Conservation (phyloP, 2,888 invertebrate genomes). For the Orthonevra nobilis region DNA sequence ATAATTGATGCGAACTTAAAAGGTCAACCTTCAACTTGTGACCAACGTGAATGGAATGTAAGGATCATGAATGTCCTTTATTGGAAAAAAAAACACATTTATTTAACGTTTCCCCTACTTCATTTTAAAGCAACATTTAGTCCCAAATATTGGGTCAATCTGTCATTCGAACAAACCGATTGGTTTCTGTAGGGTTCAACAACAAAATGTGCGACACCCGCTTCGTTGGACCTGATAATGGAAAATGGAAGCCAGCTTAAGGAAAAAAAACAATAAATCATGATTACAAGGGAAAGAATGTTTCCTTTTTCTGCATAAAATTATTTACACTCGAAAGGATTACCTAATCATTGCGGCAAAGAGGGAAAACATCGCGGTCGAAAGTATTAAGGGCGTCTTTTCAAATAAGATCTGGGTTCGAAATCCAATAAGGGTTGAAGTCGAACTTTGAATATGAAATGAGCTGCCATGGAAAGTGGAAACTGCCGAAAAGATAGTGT, state of each 20-base stretch:
- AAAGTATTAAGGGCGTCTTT: slow-evolving; percentile 11
- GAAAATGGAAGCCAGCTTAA: background rate
- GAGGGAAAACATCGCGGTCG: slow-evolving; percentile 17
- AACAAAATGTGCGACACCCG: slow-evolving; percentile 9
- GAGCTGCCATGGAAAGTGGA: slow-evolving; percentile 13
- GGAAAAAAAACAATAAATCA: slow-evolving; percentile 20
- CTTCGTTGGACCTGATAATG: slow-evolving; percentile 5
- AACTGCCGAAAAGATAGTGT: too few species aligned
- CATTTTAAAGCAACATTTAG: slow-evolving; percentile 7
- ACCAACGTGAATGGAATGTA: slow-evolving; percentile 3
- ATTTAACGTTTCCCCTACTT: too few species aligned
- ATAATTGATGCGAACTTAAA: background rate
- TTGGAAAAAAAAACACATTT: too few species aligned
- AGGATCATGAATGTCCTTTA: too few species aligned
- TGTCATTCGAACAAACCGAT: background rate
- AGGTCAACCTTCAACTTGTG: slow-evolving; percentile 5
- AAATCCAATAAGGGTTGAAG: slow-evolving; percentile 52
- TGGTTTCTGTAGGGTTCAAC: background rate
- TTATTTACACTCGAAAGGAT: slow-evolving; percentile 48
- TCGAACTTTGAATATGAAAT: slow-evolving; percentile 59
- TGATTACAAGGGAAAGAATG: slow-evolving; percentile 2
- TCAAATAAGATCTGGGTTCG: slow-evolving; percentile 27
- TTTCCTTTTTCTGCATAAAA: slow-evolving; percentile 6
- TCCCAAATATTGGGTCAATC: slow-evolving; percentile 5
- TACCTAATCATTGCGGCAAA: slow-evolving; percentile 22